These are phyloP conservation scores for Drosophila mulleri DNA, from an alignment of 2,888 invertebrate genomes.

Conservation along the genomic window DNA sequence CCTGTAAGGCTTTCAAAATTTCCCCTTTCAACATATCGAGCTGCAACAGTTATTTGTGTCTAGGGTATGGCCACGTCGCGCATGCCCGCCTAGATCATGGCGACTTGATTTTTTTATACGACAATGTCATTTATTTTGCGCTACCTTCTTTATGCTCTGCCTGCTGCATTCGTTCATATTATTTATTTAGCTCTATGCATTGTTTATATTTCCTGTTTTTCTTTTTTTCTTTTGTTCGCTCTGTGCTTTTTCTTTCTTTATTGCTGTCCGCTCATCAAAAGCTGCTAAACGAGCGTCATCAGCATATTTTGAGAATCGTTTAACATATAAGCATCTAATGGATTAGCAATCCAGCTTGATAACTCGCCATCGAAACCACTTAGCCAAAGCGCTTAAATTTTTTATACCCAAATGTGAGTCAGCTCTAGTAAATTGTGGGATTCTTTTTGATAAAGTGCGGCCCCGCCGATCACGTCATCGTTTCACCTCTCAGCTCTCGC, in stretches of 20 bases:
- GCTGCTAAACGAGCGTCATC: slow-evolving; percentile 33
- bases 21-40: neutral
- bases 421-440: slow-evolving; percentile 9
- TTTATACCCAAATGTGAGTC: slow-evolving; percentile 38
- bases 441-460: slow-evolving; percentile 20
- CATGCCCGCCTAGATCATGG: neutral
- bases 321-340: slow-evolving; percentile 60
- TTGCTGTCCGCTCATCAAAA: neutral
- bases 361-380: slow-evolving; percentile 64
- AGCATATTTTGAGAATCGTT: slow-evolving; percentile 51
- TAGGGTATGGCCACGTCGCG: neutral
- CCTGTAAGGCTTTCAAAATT: neutral
- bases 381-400: slow-evolving; percentile 36
- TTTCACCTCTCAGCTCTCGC: neutral
- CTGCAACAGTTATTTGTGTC: neutral
- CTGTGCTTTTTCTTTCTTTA: too few species aligned
- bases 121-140: slow-evolving; percentile 23
- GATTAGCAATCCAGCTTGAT: slow-evolving; percentile 50
- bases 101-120: slow-evolving; percentile 1
- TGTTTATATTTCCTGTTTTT: slow-evolving; percentile 73
- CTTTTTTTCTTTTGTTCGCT: neutral
- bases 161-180: slow-evolving; percentile 28
- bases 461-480: slow-evolving; percentile 66
- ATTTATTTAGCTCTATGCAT: slow-evolving; percentile 44
- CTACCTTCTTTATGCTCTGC: slow-evolving; percentile 34